Conservation (phyloP, 2,888 invertebrate genomes). For the Autographa gamma region DNA sequence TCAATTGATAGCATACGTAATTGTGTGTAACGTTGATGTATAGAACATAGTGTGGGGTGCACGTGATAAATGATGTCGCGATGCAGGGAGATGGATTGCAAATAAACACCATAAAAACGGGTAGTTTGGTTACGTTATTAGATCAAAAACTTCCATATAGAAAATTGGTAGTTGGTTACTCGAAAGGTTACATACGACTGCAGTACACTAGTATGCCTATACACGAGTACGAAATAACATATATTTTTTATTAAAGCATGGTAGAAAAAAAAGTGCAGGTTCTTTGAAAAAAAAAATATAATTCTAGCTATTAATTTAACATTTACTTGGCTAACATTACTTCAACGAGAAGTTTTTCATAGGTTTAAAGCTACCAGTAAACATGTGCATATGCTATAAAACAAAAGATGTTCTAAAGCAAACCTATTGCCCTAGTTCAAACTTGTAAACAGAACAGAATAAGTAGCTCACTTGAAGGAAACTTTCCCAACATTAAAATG, state of each 20-base stretch:
- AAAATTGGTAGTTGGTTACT: not conserved
- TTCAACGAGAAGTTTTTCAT: too few relatives aligned
- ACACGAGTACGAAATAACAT: too few relatives aligned
- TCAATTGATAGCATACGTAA: conserved; percentile 68
- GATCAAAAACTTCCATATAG: not conserved
- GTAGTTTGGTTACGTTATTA: not conserved
- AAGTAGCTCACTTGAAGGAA: not conserved
- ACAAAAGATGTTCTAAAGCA: too few relatives aligned
- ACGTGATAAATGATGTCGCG: conserved; percentile 41
- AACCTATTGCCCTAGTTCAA: not conserved
- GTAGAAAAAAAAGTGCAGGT: too few relatives aligned
- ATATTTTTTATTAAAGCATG: too few relatives aligned
- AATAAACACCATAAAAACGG: not conserved
- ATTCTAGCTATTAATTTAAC: too few relatives aligned
- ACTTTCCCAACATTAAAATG: not conserved
- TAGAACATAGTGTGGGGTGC: conserved; percentile 40
- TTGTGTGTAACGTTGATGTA: conserved; percentile 69
- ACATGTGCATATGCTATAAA: too few relatives aligned
- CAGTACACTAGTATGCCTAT: too few relatives aligned
- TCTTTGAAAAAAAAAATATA: too few relatives aligned
- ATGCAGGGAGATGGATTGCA: conserved; percentile 19
- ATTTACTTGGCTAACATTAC: too few relatives aligned
- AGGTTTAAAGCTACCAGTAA: too few relatives aligned
- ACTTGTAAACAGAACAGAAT: not conserved
- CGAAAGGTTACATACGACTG: too few relatives aligned